These are phyloP conservation scores for Semibalanus balanoides DNA, from an alignment of 1,140 invertebrate genomes.

Conservation along the genomic window DNA sequence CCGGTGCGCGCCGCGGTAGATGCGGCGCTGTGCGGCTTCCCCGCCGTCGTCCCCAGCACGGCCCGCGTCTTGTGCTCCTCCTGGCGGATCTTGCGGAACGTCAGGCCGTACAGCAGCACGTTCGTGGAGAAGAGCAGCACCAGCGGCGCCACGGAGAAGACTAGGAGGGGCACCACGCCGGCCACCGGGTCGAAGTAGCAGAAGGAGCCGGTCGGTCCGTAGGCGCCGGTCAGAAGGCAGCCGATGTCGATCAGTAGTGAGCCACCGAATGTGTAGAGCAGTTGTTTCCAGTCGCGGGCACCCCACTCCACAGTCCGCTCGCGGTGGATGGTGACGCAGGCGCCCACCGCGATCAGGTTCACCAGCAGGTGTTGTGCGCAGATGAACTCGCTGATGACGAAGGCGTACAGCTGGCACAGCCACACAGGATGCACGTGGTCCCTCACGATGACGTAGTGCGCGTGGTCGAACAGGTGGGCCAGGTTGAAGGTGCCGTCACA, in stretches of 20 bases:
- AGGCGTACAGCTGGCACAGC: not conserved
- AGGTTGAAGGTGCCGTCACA: not conserved
- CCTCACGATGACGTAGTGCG: not conserved
- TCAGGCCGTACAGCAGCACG: not conserved
- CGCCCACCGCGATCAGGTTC: not conserved
- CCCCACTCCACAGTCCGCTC: not conserved
- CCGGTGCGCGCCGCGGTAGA: not conserved
- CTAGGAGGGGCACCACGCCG: not conserved
- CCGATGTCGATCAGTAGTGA: not conserved
- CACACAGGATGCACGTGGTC: not conserved
- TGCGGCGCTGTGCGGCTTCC: not conserved
- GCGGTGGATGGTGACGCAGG: not conserved
- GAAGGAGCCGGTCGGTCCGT: not conserved
- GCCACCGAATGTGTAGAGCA: not conserved
- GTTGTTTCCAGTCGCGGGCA: not conserved
- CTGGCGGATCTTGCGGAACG: not conserved
- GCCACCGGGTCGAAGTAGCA: not conserved
- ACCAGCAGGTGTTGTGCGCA: not conserved
- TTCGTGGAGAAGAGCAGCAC: not conserved
- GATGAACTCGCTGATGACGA: conserved; percentile 1
- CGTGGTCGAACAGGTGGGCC: not conserved
- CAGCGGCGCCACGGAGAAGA: not conserved
- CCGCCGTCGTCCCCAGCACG: not conserved
- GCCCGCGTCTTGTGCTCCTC: not conserved
- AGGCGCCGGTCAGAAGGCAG: not conserved